Evolutionary conservation across 1,140 invertebrate species (phyloP).

Genomic region (Diabrotica virgifera): DNA sequence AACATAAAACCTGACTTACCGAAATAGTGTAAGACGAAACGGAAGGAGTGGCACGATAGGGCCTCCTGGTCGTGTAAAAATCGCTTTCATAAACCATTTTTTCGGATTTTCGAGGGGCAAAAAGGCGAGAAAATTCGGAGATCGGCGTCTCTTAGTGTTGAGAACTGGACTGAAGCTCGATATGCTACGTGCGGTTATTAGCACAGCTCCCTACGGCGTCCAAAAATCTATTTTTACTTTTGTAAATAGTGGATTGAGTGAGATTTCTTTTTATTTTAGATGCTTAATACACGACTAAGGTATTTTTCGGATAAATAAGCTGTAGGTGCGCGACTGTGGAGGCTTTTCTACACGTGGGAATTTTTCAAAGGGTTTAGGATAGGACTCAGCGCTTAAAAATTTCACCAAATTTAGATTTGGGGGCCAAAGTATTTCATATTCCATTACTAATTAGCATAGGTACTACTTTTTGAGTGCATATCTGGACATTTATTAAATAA

Average conservation of each 20-base stretch:
- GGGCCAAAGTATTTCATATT: too few species aligned
- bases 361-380: too few species aligned
- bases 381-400: too few species aligned
- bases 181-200: constrained; percentile 34
- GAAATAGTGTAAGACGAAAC: constrained; percentile 72
- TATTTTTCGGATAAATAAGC: constrained; percentile 5
- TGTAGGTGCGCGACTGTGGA: too few species aligned
- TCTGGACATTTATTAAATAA: too few species aligned
- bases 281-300: constrained; percentile 1
- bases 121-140: constrained; percentile 26
- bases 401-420: too few species aligned
- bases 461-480: too few species aligned
- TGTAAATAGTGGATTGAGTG: not conserved
- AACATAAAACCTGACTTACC: constrained; percentile 59
- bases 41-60: constrained; percentile 65
- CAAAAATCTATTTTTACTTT: constrained; percentile 10
- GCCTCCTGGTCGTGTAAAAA: constrained; percentile 82
- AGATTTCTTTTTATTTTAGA: constrained; percentile 10
- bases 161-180: constrained; percentile 37
- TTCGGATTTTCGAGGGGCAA: constrained; percentile 34
- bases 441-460: too few species aligned
- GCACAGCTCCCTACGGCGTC: constrained; percentile 4
- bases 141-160: constrained; percentile 42
- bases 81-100: constrained; percentile 88
- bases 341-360: too few species aligned